Evolutionary conservation across 2,113 vertebrate species (phyloP).

Genomic region (Hassar affinis): DNA sequence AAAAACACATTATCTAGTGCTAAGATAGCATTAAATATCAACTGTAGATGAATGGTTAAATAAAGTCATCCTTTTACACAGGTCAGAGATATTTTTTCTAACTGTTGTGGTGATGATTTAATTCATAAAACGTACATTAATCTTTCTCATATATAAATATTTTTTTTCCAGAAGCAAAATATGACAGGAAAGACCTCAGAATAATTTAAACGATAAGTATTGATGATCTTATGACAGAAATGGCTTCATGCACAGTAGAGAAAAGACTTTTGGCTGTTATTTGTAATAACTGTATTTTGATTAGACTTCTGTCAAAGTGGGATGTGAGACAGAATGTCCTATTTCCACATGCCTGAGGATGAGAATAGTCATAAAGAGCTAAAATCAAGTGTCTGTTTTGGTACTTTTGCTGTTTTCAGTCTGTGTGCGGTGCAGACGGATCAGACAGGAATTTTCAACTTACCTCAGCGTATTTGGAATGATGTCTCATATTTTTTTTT

Average conservation of each 20-base stretch:
- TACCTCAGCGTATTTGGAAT: constrained; percentile 34
- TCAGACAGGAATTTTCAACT: constrained; percentile 31
- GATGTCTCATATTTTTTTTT: constrained; percentile 5
- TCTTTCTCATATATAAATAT: neutral
- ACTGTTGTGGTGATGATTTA: neutral
- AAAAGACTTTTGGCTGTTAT: neutral
- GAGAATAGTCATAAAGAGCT: constrained; percentile 14
- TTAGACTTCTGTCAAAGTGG: neutral
- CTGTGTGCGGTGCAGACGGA: constrained; percentile 37
- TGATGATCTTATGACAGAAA: neutral
- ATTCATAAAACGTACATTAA: neutral
- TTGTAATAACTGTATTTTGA: neutral
- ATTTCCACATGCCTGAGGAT: neutral
- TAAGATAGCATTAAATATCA: neutral
- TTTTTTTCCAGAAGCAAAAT: neutral
- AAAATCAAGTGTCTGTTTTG: constrained; percentile 28
- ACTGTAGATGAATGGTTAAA: neutral
- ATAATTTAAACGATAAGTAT: neutral
- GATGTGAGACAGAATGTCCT: neutral
- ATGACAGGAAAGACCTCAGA: neutral
- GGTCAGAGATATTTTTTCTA: neutral
- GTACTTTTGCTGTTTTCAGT: constrained; percentile 30
- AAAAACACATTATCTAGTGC: neutral
- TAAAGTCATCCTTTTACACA: neutral
- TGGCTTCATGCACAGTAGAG: neutral